Conservation (phyloP, 2,888 invertebrate genomes). For the Hypselothyrea guttata region DNA sequence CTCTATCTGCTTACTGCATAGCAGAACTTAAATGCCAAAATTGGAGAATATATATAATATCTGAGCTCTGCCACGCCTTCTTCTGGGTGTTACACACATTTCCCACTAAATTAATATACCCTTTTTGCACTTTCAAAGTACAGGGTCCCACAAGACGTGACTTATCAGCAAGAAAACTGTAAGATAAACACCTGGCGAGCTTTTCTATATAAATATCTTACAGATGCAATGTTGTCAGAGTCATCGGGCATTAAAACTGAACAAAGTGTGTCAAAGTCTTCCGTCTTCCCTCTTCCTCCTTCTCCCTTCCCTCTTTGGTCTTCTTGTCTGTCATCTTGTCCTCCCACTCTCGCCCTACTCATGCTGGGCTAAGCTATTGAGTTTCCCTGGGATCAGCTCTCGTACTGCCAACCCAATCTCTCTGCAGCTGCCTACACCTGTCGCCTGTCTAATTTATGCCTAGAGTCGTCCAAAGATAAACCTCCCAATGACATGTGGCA, state of each 20-base stretch:
- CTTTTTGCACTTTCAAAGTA: slow-evolving; percentile 21
- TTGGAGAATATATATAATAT: too few species aligned
- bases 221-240: slow-evolving; percentile 37
- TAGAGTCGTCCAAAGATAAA: slow-evolving; percentile 28
- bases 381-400: slow-evolving; percentile 34
- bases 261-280: slow-evolving; percentile 50
- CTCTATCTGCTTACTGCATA: too few species aligned
- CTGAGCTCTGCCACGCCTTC: too few species aligned
- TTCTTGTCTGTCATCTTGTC: slow-evolving; percentile 39
- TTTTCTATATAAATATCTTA: slow-evolving; percentile 4
- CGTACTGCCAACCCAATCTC: slow-evolving; percentile 39
- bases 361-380: slow-evolving; percentile 42
- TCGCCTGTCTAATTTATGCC: slow-evolving; percentile 67
- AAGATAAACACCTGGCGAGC: slow-evolving; percentile 49
- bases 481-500: slow-evolving; percentile 46
- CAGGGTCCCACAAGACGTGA: slow-evolving; percentile 59
- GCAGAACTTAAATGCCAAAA: too few species aligned
- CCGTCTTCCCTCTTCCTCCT: background rate
- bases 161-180: slow-evolving; percentile 52
- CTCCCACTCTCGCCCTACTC: slow-evolving; percentile 35
- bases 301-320: background rate
- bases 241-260: slow-evolving; percentile 52
- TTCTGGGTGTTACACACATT: too few species aligned
- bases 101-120: too few species aligned
- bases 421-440: slow-evolving; percentile 71